Base-by-base conservation (phyloP, 2,113 vertebrate species). In the Tyto alba region DNA sequence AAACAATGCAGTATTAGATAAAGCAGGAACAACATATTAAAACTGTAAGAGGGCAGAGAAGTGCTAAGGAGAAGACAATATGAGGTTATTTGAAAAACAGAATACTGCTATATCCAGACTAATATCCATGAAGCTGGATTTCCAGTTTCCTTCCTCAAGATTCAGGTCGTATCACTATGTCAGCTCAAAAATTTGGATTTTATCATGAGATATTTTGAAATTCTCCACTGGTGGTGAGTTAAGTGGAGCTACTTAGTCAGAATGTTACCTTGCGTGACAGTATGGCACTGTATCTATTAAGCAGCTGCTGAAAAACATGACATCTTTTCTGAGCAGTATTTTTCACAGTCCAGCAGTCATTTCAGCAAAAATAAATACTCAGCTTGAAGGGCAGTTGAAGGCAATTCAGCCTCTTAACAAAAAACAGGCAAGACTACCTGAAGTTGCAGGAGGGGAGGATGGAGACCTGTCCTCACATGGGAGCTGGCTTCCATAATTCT, bases 401-500 rank as follows among this genome's bases (percentile, higher is more conserved):
- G 48, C 23, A 76, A 55, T 81, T 59, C 56, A 92, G n/a, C 9
- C 10, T 80, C 26, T 59, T 89, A 79, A 88, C 11, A 52, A 10
- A 66, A 78, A 92, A 3, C 7, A 27, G 23, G 29, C 41, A 57
- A 68, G 52, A 91, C 96, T 97, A 99, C 99, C 99, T 90, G 99
- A 99, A 41, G 95, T 95, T 60, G 99, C 98, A 36, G 53, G 73
- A 0, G 81, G 93, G n/a, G 89, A 88, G 59, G 99, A 99, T 18
- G 99, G 98, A 71, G 30, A 93, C 36, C 43, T 98, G 82, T 99
- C 97, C 13, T 87, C 64, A 7, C 99, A 99, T 1, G 34, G 74
- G 30, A 99, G 77, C 71, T 97, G 94, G n/a, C 98, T 99, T n/a
- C 99, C 99, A 38, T 98, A 95, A 52, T 53, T 92, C 99, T 99